Evolutionary conservation across 2,113 vertebrate species (phyloP).

Genomic region (Pteruthius melanotis): DNA sequence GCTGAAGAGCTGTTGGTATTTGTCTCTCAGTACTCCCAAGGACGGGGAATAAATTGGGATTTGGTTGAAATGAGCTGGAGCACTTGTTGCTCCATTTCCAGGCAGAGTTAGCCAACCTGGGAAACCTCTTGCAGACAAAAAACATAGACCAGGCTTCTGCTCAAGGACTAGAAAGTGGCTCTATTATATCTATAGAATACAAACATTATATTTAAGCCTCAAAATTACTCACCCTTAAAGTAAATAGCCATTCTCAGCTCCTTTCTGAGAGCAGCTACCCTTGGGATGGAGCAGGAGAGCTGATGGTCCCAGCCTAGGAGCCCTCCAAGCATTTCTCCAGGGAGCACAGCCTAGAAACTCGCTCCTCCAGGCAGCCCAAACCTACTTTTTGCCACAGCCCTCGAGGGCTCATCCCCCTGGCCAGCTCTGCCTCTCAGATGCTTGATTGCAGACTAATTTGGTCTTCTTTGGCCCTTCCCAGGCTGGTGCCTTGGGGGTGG

Average conservation of each 20-base stretch:
- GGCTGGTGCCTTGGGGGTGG: too few species aligned
- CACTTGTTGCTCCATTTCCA: background rate
- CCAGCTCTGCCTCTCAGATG: background rate
- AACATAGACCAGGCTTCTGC: background rate
- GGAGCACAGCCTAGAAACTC: rapidly evolving
- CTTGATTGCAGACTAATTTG: background rate
- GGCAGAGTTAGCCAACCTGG: background rate
- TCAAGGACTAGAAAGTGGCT: background rate
- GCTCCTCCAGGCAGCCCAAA: background rate
- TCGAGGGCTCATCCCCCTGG: background rate
- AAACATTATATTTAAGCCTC: background rate
- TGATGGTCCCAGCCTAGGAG: background rate
- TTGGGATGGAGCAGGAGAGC: background rate
- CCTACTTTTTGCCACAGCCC: rapidly evolving
- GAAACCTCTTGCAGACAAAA: background rate
- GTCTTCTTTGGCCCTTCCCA: background rate
- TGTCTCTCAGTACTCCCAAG: background rate
- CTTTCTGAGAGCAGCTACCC: background rate
- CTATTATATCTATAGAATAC: background rate
- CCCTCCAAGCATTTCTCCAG: background rate
- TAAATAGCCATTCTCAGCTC: background rate
- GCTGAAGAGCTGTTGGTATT: background rate
- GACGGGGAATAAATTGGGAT: background rate
- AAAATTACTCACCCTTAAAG: background rate
- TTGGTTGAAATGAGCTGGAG: background rate